phyloP scores from a whole-genome alignment of 2,113 vertebrate genomes.

The Poecile atricapillus region DNA sequence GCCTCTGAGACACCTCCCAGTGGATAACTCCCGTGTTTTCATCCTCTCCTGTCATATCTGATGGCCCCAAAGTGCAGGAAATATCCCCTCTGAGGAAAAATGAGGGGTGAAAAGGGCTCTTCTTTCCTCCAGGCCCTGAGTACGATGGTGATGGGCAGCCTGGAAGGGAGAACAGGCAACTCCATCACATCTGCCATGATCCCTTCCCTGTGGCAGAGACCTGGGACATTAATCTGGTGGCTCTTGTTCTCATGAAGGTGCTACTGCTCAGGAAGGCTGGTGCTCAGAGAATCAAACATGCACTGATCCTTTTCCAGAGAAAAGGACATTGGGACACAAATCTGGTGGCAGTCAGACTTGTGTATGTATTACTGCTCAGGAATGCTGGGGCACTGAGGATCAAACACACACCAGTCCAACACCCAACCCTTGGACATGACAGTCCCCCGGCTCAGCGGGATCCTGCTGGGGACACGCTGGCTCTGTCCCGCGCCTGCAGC shows the following conservation, averaged over 20 bases:
- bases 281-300: accelerated
- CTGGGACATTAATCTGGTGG: accelerated
- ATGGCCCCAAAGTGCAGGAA: background rate
- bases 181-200: accelerated
- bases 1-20: background rate
- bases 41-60: background rate
- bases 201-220: background rate
- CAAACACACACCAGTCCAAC: background rate
- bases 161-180: background rate
- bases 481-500: background rate
- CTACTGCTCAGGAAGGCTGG: too few species aligned
- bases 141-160: accelerated
- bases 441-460: accelerated
- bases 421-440: accelerated
- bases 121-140: background rate
- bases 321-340: background rate
- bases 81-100: background rate
- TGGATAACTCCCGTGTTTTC: background rate
- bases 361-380: background rate
- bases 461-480: accelerated
- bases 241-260: accelerated
- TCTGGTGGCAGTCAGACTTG: too few species aligned
- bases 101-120: background rate
- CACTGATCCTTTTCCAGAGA: background rate
- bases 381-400: background rate